Percentiles rank a stretch among this genome's conserved stretches.
Conservation (phyloP, 2,113 vertebrate species). For the chimpanzee (Pan troglodytes) region NHGRI_mPanTro3-v2.1_pri NC_072421.2:18941001-18941500, state of each 20-base stretch:
- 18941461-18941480: neutral
- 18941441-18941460: conserved; percentile 28
- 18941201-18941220: neutral
- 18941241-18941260: conserved; percentile 1
- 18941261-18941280: conserved; percentile 9
- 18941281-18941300: conserved; percentile 16
- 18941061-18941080: neutral
- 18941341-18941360: conserved; percentile 32
- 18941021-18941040: conserved; percentile 8
- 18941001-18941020: neutral
- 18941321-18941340: conserved; percentile 29
- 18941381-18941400: conserved; percentile 23
- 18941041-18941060: neutral
- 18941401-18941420: conserved; percentile 25
- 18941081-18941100: neutral
- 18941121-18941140: neutral
- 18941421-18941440: conserved; percentile 20
- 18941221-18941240: conserved; percentile 15
- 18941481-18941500: conserved; percentile 20
- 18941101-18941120: neutral
- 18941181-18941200: conserved; percentile 27
- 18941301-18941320: neutral
- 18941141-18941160: neutral
- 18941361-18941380: neutral
- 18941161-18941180: conserved; percentile 14